phyloP scores from a whole-genome alignment of 2,888 invertebrate genomes.

The Arctia plantaginis region DNA sequence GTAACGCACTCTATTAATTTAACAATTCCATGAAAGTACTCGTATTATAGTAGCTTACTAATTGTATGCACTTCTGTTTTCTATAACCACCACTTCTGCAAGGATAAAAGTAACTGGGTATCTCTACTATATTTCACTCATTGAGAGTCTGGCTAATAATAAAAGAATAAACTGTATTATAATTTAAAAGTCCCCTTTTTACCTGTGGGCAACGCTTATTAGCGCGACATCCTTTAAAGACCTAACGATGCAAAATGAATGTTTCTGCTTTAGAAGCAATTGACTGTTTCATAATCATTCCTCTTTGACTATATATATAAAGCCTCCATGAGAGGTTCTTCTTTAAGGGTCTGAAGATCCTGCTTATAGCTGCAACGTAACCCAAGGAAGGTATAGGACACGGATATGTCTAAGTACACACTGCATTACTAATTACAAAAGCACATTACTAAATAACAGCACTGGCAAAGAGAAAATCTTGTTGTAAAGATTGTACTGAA shows the following conservation, averaged over 20 bases:
- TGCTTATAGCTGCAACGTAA: not conserved
- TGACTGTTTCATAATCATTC: not conserved
- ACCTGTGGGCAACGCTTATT: not conserved
- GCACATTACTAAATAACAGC: not conserved
- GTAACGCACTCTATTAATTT: too few relatives aligned
- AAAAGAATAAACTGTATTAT: not conserved
- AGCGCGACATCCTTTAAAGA: not conserved
- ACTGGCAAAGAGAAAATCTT: not conserved
- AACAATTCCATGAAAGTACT: too few relatives aligned
- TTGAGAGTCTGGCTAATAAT: not conserved
- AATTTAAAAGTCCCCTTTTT: not conserved
- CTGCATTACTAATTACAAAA: not conserved
- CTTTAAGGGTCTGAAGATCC: not conserved
- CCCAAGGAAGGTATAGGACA: not conserved
- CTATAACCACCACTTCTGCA: too few relatives aligned
- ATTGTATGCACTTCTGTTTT: not conserved
- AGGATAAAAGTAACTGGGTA: not conserved
- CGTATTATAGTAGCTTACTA: too few relatives aligned
- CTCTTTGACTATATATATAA: not conserved
- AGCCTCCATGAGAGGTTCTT: not conserved
- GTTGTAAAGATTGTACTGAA: not conserved
- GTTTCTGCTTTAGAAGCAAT: not conserved
- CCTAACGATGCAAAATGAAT: not conserved
- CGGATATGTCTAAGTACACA: not conserved
- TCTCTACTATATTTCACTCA: not conserved